phyloP scores from a whole-genome alignment of 1,140 invertebrate species.

The Scaptomyza montana region DNA sequence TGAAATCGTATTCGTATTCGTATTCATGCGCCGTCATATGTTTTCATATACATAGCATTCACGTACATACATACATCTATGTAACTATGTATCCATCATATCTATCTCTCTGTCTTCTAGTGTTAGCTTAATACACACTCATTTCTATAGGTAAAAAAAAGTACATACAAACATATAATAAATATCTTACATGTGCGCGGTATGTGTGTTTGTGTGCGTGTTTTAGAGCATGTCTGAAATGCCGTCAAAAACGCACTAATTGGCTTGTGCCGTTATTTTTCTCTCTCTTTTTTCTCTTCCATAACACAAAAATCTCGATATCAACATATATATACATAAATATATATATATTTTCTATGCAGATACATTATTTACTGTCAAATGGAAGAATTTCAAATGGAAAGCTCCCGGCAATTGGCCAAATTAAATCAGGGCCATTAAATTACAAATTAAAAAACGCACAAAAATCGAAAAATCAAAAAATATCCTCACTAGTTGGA shows the following conservation, averaged over 20 bases:
- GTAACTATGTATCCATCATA: slow-evolving; percentile 18
- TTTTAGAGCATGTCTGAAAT: slow-evolving; percentile 59
- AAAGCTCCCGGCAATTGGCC: slow-evolving; percentile 84
- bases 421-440: slow-evolving; percentile 74
- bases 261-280: slow-evolving; percentile 47
- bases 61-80: background rate
- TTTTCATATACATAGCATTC: background rate
- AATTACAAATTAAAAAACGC: slow-evolving; percentile 37
- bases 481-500: slow-evolving; percentile 30
- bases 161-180: slow-evolving; percentile 15
- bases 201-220: slow-evolving; percentile 39
- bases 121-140: slow-evolving; percentile 30
- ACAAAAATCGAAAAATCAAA: slow-evolving; percentile 6
- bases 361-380: slow-evolving; percentile 92
- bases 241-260: slow-evolving; percentile 62
- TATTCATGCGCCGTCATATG: slow-evolving; percentile 21
- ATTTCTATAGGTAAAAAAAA: background rate
- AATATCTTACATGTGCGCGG: slow-evolving; percentile 8
- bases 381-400: slow-evolving; percentile 90
- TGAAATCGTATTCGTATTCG: slow-evolving; percentile 7
- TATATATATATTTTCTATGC: slow-evolving; percentile 66
- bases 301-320: slow-evolving; percentile 36
- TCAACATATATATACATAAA: slow-evolving; percentile 13
- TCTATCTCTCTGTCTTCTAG: slow-evolving; percentile 44
- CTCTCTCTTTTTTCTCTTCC: slow-evolving; percentile 64